Evolutionary conservation across 2,113 vertebrate species (phyloP).

Genomic region (Chaetodon auriga): DNA sequence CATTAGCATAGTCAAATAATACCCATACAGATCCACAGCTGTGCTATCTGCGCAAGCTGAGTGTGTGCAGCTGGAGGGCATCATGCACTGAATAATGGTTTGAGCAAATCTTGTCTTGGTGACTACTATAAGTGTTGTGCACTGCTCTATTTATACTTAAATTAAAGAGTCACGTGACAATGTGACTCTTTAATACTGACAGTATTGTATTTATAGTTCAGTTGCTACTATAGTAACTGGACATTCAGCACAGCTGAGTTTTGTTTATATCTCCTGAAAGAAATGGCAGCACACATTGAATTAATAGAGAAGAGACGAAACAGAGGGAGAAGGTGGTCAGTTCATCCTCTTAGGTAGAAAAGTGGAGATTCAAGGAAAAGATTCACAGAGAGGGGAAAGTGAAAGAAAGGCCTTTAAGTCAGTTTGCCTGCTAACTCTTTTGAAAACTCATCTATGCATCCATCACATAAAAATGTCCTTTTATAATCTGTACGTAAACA

Average conservation of each 20-base stretch:
- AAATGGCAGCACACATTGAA: not conserved
- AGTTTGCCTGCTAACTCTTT: not conserved
- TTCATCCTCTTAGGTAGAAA: not conserved
- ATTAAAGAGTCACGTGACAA: not conserved
- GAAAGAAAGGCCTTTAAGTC: not conserved
- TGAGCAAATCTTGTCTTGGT: not conserved
- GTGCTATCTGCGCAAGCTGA: slow-evolving; percentile 7
- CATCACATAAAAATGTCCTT: not conserved
- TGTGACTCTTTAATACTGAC: not conserved
- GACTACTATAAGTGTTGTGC: not conserved
- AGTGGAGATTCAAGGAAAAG: not conserved
- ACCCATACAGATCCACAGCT: slow-evolving; percentile 31
- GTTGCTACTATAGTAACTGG: not conserved
- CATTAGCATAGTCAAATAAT: slow-evolving; percentile 39
- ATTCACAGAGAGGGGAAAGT: not conserved
- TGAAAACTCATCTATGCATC: not conserved
- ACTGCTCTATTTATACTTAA: not conserved
- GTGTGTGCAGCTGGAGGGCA: not conserved
- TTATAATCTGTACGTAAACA: too few species aligned
- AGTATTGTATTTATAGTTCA: not conserved
- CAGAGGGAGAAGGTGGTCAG: not conserved
- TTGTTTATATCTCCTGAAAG: not conserved
- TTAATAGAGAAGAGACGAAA: not conserved
- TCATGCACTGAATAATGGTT: not conserved
- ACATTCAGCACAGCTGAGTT: not conserved